phyloP scores from a whole-genome alignment of 2,888 invertebrate genomes.

The Tipula unca region DNA sequence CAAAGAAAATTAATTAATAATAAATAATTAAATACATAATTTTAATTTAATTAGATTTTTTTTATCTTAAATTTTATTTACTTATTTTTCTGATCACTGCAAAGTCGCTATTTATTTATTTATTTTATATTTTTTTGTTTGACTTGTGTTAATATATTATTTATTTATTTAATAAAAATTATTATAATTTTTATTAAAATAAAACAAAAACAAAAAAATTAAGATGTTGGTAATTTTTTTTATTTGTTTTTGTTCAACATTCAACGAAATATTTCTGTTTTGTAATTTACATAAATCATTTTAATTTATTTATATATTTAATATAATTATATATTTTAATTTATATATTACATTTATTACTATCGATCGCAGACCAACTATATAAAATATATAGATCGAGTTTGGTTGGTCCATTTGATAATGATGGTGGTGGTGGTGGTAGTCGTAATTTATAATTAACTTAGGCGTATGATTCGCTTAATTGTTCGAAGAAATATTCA shows the following conservation, averaged over 20 bases:
- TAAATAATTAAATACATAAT: neutral
- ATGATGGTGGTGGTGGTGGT: no score
- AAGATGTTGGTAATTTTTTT: neutral
- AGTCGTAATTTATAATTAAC: conserved; percentile 20
- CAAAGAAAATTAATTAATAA: neutral
- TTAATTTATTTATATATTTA: neutral
- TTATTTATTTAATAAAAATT: neutral
- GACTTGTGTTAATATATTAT: neutral
- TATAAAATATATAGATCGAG: neutral
- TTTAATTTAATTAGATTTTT: neutral
- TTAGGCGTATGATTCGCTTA: conserved; percentile 59
- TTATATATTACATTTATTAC: conserved; percentile 9
- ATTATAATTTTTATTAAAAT: neutral
- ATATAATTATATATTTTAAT: neutral
- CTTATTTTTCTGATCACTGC: conserved; percentile 19
- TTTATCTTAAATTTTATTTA: neutral
- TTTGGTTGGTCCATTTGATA: neutral
- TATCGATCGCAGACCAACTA: neutral
- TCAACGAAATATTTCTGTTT: neutral
- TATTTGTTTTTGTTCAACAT: neutral
- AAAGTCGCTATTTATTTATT: neutral
- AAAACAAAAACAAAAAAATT: neutral
- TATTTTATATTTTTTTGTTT: no score
- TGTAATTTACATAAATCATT: neutral
- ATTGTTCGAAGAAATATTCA: conserved; percentile 54